Evolutionary conservation across 2,797 vertebrate genomes (phyloP).

Genomic region (Cirrhinus mrigala): DNA sequence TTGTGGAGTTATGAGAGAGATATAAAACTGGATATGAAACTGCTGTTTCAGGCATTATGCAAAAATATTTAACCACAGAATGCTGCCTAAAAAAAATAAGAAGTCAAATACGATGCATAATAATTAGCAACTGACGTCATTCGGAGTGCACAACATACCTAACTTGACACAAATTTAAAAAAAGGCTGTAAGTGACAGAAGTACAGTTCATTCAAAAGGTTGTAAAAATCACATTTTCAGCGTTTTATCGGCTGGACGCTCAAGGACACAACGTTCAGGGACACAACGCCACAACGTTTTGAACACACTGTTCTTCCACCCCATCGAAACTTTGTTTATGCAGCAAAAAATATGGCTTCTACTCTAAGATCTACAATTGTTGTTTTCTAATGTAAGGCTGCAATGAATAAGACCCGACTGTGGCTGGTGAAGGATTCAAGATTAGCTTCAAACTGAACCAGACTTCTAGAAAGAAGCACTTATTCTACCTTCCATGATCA

Average conservation of each 20-base stretch:
- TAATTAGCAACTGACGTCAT: not conserved
- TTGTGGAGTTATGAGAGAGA: not conserved
- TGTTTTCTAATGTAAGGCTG: not conserved
- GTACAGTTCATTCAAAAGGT: not conserved
- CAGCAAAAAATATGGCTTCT: not conserved
- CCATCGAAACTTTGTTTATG: not conserved
- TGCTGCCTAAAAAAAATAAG: not conserved
- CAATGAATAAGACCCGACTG: not conserved
- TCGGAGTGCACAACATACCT: not conserved
- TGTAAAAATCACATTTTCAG: not conserved
- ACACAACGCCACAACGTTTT: not conserved
- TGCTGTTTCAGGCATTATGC: not conserved
- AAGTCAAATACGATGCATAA: not conserved
- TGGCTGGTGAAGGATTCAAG: slow-evolving; percentile 35
- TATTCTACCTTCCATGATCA: slow-evolving; percentile 91
- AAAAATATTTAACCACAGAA: not conserved
- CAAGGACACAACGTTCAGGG: not conserved
- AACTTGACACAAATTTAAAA: not conserved
- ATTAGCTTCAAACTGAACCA: slow-evolving; percentile 5
- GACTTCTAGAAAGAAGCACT: slow-evolving; percentile 47
- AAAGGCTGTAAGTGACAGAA: not conserved
- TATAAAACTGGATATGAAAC: slow-evolving; percentile 9
- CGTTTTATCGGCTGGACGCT: not conserved
- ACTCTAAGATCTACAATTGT: not conserved
- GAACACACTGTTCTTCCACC: not conserved